phyloP scores from a whole-genome alignment of 2,113 vertebrate genomes.

The Embiotoca jacksoni region DNA sequence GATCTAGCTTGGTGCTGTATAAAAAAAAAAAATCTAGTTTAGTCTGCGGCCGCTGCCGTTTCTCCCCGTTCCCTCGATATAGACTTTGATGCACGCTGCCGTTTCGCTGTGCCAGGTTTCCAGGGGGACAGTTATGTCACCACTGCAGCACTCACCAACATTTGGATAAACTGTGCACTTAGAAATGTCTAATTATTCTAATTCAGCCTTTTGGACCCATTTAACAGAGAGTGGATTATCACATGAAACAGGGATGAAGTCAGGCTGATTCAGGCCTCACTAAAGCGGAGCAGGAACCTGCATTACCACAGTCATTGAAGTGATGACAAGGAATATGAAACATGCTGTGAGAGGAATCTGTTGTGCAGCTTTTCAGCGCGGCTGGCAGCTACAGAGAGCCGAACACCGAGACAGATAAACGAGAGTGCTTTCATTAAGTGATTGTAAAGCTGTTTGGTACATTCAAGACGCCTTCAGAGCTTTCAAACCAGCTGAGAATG shows the following conservation, averaged over 20 bases:
- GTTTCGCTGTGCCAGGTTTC: constrained; percentile 57
- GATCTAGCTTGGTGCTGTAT: constrained; percentile 65
- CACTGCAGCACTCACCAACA: constrained; percentile 47
- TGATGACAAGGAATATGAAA: constrained; percentile 37
- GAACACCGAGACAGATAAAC: constrained; percentile 34
- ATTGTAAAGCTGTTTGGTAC: constrained; percentile 19
- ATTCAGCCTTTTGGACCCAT: constrained; percentile 34
- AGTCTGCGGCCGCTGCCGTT: constrained; percentile 26
- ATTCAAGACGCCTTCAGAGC: constrained; percentile 12
- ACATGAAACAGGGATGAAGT: constrained; percentile 6
- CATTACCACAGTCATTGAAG: constrained; percentile 32
- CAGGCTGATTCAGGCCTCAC: background rate
- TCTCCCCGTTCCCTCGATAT: constrained; percentile 13
- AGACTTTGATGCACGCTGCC: background rate
- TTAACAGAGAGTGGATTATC: constrained; percentile 43
- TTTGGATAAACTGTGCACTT: constrained; percentile 42
- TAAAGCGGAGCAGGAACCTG: constrained; percentile 35
- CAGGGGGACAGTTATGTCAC: constrained; percentile 58
- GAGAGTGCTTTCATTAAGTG: constrained; percentile 26
- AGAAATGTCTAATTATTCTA: constrained; percentile 43
- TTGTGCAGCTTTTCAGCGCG: constrained; percentile 1
- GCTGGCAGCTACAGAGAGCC: constrained; percentile 28
- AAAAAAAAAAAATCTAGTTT: constrained; percentile 50
- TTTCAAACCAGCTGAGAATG: constrained; percentile 32
- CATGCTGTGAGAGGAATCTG: constrained; percentile 21